Conservation (phyloP, 92 coral and sea anemone species). For the Isaurus tuberculatus region DNA sequence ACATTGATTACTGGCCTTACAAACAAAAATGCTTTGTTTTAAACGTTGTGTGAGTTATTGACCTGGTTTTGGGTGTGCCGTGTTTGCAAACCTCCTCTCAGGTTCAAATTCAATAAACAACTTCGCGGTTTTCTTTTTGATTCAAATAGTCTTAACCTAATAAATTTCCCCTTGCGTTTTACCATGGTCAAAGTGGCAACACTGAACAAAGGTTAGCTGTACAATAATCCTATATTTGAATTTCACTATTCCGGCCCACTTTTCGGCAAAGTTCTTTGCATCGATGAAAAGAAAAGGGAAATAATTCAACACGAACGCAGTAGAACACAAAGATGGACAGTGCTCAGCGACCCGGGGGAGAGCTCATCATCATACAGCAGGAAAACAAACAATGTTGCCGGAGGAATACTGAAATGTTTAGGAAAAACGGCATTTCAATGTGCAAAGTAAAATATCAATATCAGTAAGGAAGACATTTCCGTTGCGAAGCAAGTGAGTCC, state of each 20-base stretch:
- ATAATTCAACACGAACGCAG: background rate
- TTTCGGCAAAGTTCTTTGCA: slow-evolving; percentile 39
- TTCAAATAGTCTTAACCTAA: background rate
- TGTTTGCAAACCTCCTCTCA: background rate
- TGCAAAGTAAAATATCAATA: background rate
- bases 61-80: background rate
- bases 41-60: background rate
- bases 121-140: background rate
- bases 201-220: background rate
- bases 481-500: too few relatives aligned
- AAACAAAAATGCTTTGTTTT: background rate
- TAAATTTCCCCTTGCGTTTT: background rate
- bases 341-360: too few relatives aligned
- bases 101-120: too few relatives aligned
- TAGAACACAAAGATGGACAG: background rate
- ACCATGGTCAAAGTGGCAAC: background rate
- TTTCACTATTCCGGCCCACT: slow-evolving; percentile 24
- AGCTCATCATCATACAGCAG: background rate
- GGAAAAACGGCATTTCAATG: too few relatives aligned
- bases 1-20: too few relatives aligned
- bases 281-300: background rate
- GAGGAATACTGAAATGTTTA: background rate
- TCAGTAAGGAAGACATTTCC: too few relatives aligned
- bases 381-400: background rate
- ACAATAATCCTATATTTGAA: background rate